phyloP scores from a whole-genome alignment of 23 tunicate genomes.

The Ciona savignyi region DNA sequence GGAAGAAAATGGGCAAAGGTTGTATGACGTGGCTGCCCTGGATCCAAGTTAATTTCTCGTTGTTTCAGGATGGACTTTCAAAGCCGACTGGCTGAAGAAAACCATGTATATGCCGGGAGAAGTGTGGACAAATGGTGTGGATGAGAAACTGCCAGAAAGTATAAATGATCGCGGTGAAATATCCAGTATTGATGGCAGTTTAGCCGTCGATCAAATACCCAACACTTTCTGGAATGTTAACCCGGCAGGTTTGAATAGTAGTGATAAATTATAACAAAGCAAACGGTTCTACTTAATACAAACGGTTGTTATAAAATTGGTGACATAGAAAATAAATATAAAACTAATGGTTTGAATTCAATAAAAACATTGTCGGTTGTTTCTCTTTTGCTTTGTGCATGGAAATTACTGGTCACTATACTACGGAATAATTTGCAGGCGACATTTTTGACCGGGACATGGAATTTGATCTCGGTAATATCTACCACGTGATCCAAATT shows the following conservation, averaged over 20 bases:
- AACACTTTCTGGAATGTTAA: constrained; percentile 58
- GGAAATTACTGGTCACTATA: no score
- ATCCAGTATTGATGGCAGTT: constrained; percentile 39
- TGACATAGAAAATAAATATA: not conserved
- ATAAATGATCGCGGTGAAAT: constrained; percentile 34
- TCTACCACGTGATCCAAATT: constrained; percentile 26
- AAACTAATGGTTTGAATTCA: no score
- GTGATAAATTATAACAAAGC: not conserved
- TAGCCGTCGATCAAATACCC: constrained; percentile 34
- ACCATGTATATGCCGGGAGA: constrained; percentile 59
- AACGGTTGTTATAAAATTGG: not conserved
- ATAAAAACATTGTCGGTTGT: no score
- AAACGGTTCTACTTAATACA: not conserved
- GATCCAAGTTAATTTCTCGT: not conserved
- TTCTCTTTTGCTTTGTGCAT: no score
- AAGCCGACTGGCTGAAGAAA: constrained; percentile 28
- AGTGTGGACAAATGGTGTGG: constrained; percentile 36
- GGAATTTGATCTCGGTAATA: constrained; percentile 40
- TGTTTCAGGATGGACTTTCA: constrained; percentile 18
- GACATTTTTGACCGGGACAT: constrained; percentile 45
- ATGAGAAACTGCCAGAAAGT: constrained; percentile 21
- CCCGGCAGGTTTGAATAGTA: constrained; percentile 25
- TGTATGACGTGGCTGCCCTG: no score
- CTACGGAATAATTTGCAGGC: constrained; percentile 25
- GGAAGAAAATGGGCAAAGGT: constrained; percentile 52